These are phyloP conservation scores for Himalopsyche japonica DNA, from an alignment of 2,888 invertebrate species.

Conservation along the genomic window DNA sequence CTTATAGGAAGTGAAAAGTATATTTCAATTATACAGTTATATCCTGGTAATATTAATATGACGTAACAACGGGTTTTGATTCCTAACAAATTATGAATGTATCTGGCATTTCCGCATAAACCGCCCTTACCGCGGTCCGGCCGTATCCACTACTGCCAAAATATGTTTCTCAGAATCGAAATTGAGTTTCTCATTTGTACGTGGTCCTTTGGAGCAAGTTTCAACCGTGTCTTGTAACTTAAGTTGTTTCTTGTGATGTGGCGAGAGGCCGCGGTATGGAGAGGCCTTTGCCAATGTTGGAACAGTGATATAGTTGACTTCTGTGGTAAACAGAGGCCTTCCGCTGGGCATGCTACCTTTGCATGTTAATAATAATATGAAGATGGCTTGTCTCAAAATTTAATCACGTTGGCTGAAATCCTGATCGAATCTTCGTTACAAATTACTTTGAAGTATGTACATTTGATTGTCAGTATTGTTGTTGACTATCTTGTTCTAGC, in stretches of 20 bases:
- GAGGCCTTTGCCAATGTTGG: constrained; percentile 4
- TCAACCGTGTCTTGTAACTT: constrained; percentile 34
- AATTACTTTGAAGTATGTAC: neutral
- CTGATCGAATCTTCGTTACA: neutral
- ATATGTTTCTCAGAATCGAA: constrained; percentile 31
- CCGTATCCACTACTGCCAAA: neutral
- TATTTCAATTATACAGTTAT: no score
- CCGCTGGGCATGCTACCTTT: neutral
- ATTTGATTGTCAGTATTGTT: no score
- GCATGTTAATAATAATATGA: constrained; percentile 1
- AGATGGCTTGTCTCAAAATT: neutral
- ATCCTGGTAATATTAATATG: no score
- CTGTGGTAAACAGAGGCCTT: neutral
- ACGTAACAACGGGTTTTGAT: neutral
- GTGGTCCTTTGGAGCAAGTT: constrained; percentile 34
- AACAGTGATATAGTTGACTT: constrained; percentile 34
- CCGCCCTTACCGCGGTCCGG: neutral
- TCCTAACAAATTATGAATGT: neutral
- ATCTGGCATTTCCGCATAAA: neutral
- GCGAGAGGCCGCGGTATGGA: constrained; percentile 25
- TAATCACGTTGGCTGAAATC: neutral
- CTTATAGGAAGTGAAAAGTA: no score
- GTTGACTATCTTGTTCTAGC: no score
- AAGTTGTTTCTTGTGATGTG: constrained; percentile 37
- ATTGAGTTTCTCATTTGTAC: constrained; percentile 39